Evolutionary conservation across 2,113 vertebrate species (phyloP).

Genomic region (Cephalopholis sonnerati): DNA sequence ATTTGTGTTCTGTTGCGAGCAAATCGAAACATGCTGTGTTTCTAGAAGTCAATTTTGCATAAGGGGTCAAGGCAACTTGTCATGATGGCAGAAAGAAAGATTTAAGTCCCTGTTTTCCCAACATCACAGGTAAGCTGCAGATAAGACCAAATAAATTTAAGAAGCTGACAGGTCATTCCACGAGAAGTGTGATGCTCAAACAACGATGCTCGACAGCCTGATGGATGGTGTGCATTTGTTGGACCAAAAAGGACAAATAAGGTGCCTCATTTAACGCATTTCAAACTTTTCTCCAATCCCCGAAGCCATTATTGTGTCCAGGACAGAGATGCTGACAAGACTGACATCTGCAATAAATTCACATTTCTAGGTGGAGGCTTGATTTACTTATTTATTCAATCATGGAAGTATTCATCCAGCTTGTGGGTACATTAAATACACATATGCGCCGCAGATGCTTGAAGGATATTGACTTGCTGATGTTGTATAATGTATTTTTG

Average conservation of each 20-base stretch:
- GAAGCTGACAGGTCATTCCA: constrained; percentile 82
- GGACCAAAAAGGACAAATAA: constrained; percentile 79
- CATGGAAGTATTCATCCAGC: constrained; percentile 1
- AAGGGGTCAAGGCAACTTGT: constrained; percentile 57
- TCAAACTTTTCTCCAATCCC: constrained; percentile 60
- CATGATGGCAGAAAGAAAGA: constrained; percentile 59
- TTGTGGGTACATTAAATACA: constrained; percentile 18
- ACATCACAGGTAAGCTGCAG: constrained; percentile 79
- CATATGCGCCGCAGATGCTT: not conserved
- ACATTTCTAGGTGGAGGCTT: constrained; percentile 34
- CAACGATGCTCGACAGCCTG: constrained; percentile 73
- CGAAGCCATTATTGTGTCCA: constrained; percentile 45
- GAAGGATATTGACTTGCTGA: not conserved
- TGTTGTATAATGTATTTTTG: not conserved
- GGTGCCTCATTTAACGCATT: constrained; percentile 73
- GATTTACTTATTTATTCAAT: constrained; percentile 35
- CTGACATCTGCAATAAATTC: constrained; percentile 64
- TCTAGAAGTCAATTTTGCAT: constrained; percentile 54
- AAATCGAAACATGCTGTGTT: constrained; percentile 34
- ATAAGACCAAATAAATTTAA: constrained; percentile 83
- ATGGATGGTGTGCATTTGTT: constrained; percentile 75
- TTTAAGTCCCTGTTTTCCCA: constrained; percentile 76
- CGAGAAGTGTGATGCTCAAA: constrained; percentile 74
- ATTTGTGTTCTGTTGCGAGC: constrained; percentile 7
- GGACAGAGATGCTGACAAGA: constrained; percentile 54